Percentiles rank a stretch among this genome's conserved stretches.
Evolutionary conservation across 2,113 vertebrate species (phyloP).

Genomic region (Myrmecobius fasciatus): DNA sequence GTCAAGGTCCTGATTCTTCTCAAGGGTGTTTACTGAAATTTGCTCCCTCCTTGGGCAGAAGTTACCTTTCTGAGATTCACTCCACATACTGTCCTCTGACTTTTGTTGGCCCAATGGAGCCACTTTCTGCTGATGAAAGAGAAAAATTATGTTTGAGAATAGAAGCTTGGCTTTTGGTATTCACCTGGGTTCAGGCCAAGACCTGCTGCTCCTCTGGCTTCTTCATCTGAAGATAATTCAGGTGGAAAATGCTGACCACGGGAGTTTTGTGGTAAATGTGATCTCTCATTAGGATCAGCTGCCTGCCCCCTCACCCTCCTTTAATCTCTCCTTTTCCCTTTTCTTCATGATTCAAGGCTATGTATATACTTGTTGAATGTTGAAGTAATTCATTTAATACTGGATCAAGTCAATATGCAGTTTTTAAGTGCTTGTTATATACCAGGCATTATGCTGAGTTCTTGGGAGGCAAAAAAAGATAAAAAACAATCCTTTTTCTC

Average conservation of each 20-base stretch:
- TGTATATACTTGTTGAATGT: not conserved
- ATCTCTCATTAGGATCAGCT: not conserved
- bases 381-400: not conserved
- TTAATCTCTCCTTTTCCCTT: not conserved
- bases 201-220: not conserved
- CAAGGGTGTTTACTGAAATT: not conserved
- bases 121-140: not conserved
- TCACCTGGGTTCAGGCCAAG: not conserved
- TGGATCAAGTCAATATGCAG: not conserved
- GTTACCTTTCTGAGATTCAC: not conserved
- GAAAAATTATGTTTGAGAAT: not conserved
- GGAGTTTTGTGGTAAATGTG: not conserved
- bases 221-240: not conserved
- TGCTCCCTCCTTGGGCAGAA: not conserved
- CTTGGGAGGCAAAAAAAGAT: not conserved
- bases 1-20: not conserved
- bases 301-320: not conserved
- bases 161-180: not conserved
- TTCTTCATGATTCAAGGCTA: not conserved
- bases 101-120: not conserved
- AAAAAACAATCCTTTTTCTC: not conserved
- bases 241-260: not conserved
- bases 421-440: not conserved
- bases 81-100: not conserved
- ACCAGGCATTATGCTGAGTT: not conserved